These are phyloP conservation scores for Nymphalis urticae DNA, from an alignment of 2,888 invertebrate genomes.

Conservation along the genomic window DNA sequence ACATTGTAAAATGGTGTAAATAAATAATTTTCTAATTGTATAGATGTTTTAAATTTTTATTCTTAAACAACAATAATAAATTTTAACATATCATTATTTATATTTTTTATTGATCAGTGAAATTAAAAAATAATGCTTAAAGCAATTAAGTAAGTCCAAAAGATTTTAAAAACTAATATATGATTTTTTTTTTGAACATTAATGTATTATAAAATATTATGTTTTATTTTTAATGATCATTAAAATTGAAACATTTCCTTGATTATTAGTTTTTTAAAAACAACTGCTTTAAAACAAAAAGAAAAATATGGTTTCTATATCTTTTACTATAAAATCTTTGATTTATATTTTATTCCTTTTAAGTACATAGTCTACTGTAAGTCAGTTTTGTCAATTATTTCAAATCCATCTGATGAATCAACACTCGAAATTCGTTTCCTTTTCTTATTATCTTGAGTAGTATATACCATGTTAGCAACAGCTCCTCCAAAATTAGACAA, in stretches of 20 bases:
- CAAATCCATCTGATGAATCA: slow-evolving; percentile 77
- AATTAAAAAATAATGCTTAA: no score
- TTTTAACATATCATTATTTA: background rate
- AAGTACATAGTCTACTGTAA: slow-evolving; percentile 49
- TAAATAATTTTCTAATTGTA: background rate
- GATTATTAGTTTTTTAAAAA: no score
- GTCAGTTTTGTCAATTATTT: slow-evolving; percentile 74
- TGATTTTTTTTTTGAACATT: no score
- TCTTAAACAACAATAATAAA: background rate
- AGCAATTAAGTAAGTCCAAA: no score
- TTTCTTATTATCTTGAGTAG: slow-evolving; percentile 53
- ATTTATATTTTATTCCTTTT: slow-evolving; percentile 19
- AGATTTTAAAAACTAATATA: no score
- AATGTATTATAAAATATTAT: background rate
- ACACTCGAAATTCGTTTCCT: slow-evolving; percentile 63
- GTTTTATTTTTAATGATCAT: background rate
- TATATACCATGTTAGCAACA: slow-evolving; percentile 63
- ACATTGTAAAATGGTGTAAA: background rate
- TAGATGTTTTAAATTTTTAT: background rate
- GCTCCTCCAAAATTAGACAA: slow-evolving; percentile 66
- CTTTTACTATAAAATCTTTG: background rate
- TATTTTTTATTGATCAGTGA: background rate
- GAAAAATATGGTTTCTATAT: background rate
- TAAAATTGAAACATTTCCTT: no score
- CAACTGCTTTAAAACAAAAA: background rate